A percentile compares a stretch with the other conserved stretches of the same genome.
Conservation (phyloP, 92 coral and sea anemone species). For the Zoanthus sansibaricus region DNA sequence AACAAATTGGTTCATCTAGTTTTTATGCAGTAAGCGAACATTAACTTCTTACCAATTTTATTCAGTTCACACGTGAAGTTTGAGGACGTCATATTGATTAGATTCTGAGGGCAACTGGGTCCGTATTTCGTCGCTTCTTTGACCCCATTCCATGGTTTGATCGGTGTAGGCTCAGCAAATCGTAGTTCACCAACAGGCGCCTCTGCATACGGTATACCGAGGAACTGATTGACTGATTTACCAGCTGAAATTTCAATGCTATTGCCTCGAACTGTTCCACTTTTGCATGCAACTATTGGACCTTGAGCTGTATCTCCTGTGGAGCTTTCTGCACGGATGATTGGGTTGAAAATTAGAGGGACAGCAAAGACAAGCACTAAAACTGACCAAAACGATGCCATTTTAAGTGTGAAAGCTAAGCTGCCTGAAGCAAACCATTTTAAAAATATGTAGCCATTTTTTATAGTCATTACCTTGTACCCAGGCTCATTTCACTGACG, state of each 20-base stretch:
- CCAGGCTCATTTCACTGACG: no score
- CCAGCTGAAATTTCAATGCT: neutral
- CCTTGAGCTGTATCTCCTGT: neutral
- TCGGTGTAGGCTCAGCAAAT: constrained; percentile 23
- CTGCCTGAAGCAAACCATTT: neutral
- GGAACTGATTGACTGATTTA: constrained; percentile 17
- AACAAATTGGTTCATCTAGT: no score
- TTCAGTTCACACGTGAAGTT: neutral
- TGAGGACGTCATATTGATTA: neutral
- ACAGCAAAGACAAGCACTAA: neutral
- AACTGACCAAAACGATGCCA: neutral
- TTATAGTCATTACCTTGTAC: no score
- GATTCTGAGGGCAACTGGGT: constrained; percentile 23
- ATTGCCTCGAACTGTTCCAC: constrained; percentile 14
- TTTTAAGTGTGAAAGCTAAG: neutral
- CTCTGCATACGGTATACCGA: constrained; percentile 12
- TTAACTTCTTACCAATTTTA: neutral
- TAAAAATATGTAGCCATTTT: no score
- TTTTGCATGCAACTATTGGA: neutral
- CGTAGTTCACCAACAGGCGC: constrained; percentile 6
- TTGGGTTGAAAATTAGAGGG: neutral
- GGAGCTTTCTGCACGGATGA: neutral
- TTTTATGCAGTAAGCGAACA: neutral
- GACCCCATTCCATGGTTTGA: constrained; percentile 19
- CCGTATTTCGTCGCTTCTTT: constrained; percentile 12